Conservation (phyloP, 2,113 vertebrate species). For the Syngnathoides biaculeatus region DNA sequence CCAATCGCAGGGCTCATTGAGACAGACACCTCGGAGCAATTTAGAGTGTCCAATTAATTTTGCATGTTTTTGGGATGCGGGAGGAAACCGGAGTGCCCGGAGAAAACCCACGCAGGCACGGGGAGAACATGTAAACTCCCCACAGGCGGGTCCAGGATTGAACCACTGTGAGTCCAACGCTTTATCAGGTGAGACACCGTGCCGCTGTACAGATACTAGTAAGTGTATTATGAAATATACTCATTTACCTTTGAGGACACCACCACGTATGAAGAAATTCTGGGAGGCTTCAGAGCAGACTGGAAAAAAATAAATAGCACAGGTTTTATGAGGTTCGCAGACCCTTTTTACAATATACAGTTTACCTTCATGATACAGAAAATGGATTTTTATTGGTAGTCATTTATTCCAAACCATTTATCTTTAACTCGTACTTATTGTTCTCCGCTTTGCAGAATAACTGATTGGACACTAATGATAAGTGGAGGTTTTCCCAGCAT, state of each 20-base stretch:
- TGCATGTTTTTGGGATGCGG: no score
- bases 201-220: no score
- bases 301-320: slow-evolving; percentile 14
- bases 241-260: slow-evolving; percentile 43
- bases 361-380: background rate
- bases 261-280: slow-evolving; percentile 23
- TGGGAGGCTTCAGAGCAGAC: slow-evolving; percentile 36
- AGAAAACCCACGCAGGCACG: no score
- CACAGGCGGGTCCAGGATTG: no score
- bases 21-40: no score
- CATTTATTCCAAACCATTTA: background rate
- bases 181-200: no score
- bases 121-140: no score
- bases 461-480: background rate
- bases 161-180: no score
- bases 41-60: no score
- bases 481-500: background rate
- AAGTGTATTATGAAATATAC: background rate
- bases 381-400: background rate
- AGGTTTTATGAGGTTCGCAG: background rate
- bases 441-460: slow-evolving; percentile 5
- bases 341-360: background rate
- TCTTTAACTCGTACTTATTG: background rate
- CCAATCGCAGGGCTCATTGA: no score
- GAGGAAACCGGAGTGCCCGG: no score